phyloP scores from a whole-genome alignment of 2,113 vertebrate genomes.

The Chloebia gouldiae region DNA sequence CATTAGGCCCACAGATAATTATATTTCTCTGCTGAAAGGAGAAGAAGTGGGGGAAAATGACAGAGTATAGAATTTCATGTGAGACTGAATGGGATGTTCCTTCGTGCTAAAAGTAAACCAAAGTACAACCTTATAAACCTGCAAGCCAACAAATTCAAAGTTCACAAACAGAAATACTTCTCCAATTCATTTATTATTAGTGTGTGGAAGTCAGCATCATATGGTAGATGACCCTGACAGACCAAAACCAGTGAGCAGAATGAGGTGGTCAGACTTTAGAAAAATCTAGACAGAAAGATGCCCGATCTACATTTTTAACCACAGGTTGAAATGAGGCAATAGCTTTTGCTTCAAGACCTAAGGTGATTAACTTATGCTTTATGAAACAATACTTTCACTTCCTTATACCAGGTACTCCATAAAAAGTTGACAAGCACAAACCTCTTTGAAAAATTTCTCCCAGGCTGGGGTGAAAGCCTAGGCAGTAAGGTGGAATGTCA shows the following conservation, averaged over 20 bases:
- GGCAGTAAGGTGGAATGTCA: not conserved
- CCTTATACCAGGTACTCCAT: not conserved
- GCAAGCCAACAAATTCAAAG: not conserved
- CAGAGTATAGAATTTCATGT: fast-evolving
- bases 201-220: not conserved
- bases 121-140: not conserved
- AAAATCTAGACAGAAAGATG: not conserved
- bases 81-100: not conserved
- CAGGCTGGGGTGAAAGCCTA: not conserved
- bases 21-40: not conserved
- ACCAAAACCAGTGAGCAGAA: not conserved
- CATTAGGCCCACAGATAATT: not conserved
- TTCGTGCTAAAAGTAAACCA: not conserved
- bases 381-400: not conserved
- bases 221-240: not conserved
- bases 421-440: not conserved
- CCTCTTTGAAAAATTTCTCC: not conserved
- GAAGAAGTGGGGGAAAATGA: not conserved
- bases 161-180: not conserved
- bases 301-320: not conserved
- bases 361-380: not conserved
- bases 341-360: not conserved
- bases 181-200: not conserved
- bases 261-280: not conserved
- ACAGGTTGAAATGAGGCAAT: fast-evolving